phyloP scores from a whole-genome alignment of 2,113 vertebrate species.

The Monarcha castaneiventris region DNA sequence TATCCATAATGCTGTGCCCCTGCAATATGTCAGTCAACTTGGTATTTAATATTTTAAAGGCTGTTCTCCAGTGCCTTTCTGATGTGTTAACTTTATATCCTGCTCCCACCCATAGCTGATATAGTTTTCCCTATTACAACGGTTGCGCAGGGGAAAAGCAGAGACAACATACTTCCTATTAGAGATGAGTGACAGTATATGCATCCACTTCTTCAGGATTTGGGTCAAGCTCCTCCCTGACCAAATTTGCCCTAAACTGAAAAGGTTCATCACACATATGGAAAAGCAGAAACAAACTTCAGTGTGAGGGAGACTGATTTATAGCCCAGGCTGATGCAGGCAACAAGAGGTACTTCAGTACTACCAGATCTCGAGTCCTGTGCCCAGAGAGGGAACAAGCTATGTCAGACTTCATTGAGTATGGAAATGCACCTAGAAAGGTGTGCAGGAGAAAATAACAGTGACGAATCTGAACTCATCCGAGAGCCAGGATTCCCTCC shows the following conservation, averaged over 20 bases:
- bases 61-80: not conserved
- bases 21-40: not conserved
- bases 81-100: not conserved
- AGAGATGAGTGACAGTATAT: not conserved
- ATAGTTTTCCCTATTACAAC: not conserved
- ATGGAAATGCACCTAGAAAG: not conserved
- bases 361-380: not conserved
- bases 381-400: not conserved
- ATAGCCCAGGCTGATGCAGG: not conserved
- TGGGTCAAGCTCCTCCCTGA: not conserved
- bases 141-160: not conserved
- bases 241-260: not conserved
- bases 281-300: not conserved
- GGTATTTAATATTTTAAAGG: not conserved
- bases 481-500: not conserved
- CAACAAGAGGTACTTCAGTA: not conserved
- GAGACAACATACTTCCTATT: not conserved
- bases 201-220: not conserved
- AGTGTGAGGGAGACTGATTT: not conserved
- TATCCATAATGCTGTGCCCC: not conserved
- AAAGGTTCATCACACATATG: not conserved
- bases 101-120: fast-evolving
- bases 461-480: not conserved
- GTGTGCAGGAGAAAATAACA: not conserved
- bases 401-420: not conserved